Evolutionary conservation across 2,113 vertebrate genomes (phyloP), one percentile per base, ranked within the genome.

Genomic region (Egretta garzetta): DNA sequence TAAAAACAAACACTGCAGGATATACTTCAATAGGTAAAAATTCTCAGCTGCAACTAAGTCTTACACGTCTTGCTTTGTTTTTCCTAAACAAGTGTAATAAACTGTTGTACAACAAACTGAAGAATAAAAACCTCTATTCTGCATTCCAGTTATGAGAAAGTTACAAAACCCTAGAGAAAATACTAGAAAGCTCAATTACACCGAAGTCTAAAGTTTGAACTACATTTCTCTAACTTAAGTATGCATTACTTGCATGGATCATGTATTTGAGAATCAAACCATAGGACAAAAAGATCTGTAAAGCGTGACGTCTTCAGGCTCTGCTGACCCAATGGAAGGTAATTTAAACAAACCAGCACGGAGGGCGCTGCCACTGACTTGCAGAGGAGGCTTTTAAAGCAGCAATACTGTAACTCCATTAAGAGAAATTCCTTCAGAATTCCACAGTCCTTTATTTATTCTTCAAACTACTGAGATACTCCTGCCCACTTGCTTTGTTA

Each of bases 301-400:
- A 93, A 88, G 45, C 10, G 4, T 73, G 74, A 82, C 79, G 49
- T 63, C 79, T 89, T 87, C 94, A 92, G 86, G 77, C 79, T 96
- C 83, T 73, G 58, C 66, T 83, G 67, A 80, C 62, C 67, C 8
- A 14, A 0, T 58, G 53, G 33, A 70, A 86, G 6, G 67, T 35
- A 60, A 82, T 45, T 58, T 21, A 72, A 68, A 66, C 64, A 92
- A 71, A 27, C 22, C 47, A 73, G 58, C 17, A 63, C 0, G 1
- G 0, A 92, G 49, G 58, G 19, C 67, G 75, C 93, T 86, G 50
- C 82, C 86, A 84, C 43, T 18, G 5, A 68, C 32, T n/a, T 53
- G 41, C 86, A 92, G 58, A 21, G 24, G 26, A 88, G 58, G 58
- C 24, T 81, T 93, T 84, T 68, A 72, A 96, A 93, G 82, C 79